phyloP scores from a whole-genome alignment of 2,113 vertebrate species.

The Nicator chloris region DNA sequence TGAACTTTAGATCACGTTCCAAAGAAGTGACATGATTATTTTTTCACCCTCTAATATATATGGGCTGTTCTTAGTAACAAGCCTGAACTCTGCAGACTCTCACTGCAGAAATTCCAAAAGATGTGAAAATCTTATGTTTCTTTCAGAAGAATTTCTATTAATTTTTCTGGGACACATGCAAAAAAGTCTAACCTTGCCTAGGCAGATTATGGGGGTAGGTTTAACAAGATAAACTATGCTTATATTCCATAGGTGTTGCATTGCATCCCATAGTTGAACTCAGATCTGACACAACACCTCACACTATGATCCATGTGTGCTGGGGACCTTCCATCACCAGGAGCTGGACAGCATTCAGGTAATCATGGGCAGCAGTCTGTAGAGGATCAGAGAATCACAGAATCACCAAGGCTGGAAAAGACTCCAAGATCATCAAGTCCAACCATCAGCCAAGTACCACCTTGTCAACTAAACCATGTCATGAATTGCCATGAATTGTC shows the following conservation, averaged over 20 bases:
- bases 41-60: slow-evolving; percentile 48
- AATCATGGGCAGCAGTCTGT: slow-evolving; percentile 74
- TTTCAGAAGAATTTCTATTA: not conserved
- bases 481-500: not conserved
- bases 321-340: slow-evolving; percentile 70
- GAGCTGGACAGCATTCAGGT: slow-evolving; percentile 59
- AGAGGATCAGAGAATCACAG: not conserved
- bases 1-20: slow-evolving; percentile 12
- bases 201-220: not conserved
- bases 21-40: slow-evolving; percentile 66
- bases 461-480: not conserved
- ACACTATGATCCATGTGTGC: slow-evolving; percentile 51
- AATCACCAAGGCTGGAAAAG: not conserved
- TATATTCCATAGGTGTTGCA: not conserved
- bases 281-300: slow-evolving; percentile 7
- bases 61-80: slow-evolving; percentile 42
- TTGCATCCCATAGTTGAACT: not conserved
- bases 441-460: not conserved
- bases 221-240: not conserved
- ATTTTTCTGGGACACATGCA: not conserved
- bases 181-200: not conserved
- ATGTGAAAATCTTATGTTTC: not conserved
- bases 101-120: not conserved
- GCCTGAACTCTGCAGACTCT: not conserved
- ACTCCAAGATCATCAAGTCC: not conserved